These are phyloP conservation scores for Tor tambroides DNA, from an alignment of 2,113 vertebrate species.

Conservation along the genomic window DNA sequence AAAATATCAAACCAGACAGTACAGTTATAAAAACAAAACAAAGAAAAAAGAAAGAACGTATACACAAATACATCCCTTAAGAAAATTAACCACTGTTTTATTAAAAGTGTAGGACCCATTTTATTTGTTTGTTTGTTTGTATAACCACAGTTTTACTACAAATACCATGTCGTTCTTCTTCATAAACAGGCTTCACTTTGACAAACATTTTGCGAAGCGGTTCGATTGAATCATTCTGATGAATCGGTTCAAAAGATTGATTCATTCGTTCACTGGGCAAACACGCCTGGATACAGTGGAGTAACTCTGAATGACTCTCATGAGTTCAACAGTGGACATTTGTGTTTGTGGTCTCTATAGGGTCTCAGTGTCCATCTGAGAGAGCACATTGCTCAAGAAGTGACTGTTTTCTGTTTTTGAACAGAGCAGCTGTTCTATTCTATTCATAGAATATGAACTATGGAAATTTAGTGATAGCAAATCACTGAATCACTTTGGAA, in stretches of 20 bases:
- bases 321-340: background rate
- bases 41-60: too few relatives aligned
- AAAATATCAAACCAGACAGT: background rate
- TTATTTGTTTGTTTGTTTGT: too few relatives aligned
- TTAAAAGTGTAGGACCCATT: too few relatives aligned
- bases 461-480: background rate
- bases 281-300: background rate
- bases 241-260: conserved; percentile 10
- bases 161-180: too few relatives aligned
- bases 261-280: background rate
- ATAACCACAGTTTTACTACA: too few relatives aligned
- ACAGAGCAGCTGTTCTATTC: conserved; percentile 2
- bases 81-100: too few relatives aligned
- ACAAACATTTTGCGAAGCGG: too few relatives aligned
- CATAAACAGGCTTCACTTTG: too few relatives aligned
- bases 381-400: conserved; percentile 9
- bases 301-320: background rate
- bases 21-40: too few relatives aligned
- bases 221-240: background rate
- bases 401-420: background rate
- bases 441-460: background rate
- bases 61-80: background rate
- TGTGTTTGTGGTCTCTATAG: background rate
- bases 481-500: background rate
- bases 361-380: conserved; percentile 5